phyloP scores from a whole-genome alignment of 1,140 invertebrate genomes.

The Cecropterus lyciades region DNA sequence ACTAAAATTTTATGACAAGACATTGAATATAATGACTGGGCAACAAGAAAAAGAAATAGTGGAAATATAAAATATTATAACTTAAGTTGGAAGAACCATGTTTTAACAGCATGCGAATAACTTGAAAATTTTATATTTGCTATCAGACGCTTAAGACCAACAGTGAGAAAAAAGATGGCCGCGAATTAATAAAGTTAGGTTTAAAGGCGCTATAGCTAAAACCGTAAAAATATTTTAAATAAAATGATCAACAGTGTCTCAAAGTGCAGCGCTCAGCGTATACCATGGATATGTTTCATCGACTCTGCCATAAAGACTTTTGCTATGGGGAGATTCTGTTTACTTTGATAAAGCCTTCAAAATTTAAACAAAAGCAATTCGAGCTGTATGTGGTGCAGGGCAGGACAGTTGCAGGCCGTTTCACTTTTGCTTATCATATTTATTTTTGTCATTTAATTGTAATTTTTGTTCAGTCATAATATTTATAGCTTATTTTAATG shows the following conservation, averaged over 20 bases:
- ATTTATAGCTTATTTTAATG: too few species aligned
- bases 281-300: too few species aligned
- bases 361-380: conserved; percentile 1
- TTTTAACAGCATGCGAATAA: background rate
- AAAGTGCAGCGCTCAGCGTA: too few species aligned
- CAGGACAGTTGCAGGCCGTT: background rate
- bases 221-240: too few species aligned
- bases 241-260: background rate
- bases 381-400: background rate
- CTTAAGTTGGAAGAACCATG: background rate
- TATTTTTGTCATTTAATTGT: too few species aligned
- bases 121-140: background rate
- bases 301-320: background rate
- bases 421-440: too few species aligned
- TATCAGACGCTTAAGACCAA: background rate
- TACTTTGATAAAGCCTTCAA: background rate
- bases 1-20: too few species aligned
- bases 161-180: too few species aligned
- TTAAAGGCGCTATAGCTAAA: too few species aligned
- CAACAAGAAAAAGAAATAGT: background rate
- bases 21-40: too few species aligned
- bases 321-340: background rate
- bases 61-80: background rate
- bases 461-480: too few species aligned
- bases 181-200: too few species aligned